A percentile compares a stretch with the other conserved stretches of the same genome.
Conservation (phyloP, 2,888 invertebrate genomes). For the Megamerina dolium region DNA sequence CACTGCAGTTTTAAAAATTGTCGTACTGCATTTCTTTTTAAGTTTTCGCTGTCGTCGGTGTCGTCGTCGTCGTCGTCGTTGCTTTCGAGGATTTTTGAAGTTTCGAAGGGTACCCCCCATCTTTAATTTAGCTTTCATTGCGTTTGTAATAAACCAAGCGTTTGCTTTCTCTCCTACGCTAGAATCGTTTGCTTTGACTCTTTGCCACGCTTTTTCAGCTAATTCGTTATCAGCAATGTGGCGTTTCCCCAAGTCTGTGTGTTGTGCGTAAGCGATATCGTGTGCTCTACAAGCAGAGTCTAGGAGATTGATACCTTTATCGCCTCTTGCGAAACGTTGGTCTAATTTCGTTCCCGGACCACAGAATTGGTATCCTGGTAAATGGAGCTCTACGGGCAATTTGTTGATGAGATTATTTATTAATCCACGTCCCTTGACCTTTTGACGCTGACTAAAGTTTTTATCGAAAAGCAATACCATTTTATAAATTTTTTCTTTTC, state of each 20-base stretch:
- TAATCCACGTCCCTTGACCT: slow-evolving; percentile 6
- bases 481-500: no score
- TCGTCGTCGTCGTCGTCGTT: not conserved
- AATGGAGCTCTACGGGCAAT: slow-evolving; percentile 7
- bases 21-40: not conserved
- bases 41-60: no score
- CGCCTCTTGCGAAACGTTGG: slow-evolving; percentile 23
- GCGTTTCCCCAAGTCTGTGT: no score
- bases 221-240: no score
- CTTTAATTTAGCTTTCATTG: not conserved
- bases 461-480: no score
- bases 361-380: slow-evolving; percentile 14
- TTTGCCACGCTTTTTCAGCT: slow-evolving; percentile 18
- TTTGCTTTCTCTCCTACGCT: slow-evolving; percentile 14
- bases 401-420: slow-evolving; percentile 6
- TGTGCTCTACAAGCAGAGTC: no score
- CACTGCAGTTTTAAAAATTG: not conserved
- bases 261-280: slow-evolving; percentile 17
- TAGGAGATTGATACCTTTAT: slow-evolving; percentile 27
- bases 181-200: no score
- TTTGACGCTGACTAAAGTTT: no score
- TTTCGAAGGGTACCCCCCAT: slow-evolving; percentile 10
- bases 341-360: slow-evolving; percentile 27
- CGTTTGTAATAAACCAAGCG: slow-evolving; percentile 11
- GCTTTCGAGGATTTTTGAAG: not conserved